A percentile compares a stretch with the other conserved stretches of the same genome.
phyloP scores from a whole-genome alignment of 1,140 invertebrate species.

The Pentalonia nigronervosa region DNA sequence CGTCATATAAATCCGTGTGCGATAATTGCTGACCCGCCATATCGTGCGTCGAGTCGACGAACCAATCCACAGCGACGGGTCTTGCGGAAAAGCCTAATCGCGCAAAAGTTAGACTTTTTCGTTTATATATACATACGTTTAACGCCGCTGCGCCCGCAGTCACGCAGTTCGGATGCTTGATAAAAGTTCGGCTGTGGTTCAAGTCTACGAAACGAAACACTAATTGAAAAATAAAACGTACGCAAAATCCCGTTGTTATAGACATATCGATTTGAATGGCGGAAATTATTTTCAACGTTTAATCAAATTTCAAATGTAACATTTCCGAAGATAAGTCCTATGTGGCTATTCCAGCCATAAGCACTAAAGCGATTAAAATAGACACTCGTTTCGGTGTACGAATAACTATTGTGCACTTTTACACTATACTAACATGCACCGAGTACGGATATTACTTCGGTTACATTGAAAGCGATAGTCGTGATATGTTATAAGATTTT shows the following conservation, averaged over 20 bases:
- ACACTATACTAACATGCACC: no score
- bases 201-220: no score
- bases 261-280: neutral
- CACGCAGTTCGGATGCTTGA: neutral
- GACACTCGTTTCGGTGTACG: neutral
- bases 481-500: neutral
- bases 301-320: neutral
- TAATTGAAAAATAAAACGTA: neutral
- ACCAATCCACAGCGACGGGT: neutral
- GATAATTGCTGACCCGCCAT: neutral
- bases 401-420: neutral
- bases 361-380: neutral
- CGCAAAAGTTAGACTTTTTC: neutral
- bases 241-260: neutral
- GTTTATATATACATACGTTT: neutral
- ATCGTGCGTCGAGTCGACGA: no score
- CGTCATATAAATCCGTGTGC: neutral
- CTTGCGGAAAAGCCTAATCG: neutral
- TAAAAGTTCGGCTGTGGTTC: neutral
- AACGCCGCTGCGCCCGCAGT: no score
- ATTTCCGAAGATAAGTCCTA: neutral
- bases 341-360: neutral
- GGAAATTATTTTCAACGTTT: neutral
- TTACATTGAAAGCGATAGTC: no score
- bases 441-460: no score